Conservation (phyloP, 92 coral and sea anemone species). For the Epizoanthus scotinus region DNA sequence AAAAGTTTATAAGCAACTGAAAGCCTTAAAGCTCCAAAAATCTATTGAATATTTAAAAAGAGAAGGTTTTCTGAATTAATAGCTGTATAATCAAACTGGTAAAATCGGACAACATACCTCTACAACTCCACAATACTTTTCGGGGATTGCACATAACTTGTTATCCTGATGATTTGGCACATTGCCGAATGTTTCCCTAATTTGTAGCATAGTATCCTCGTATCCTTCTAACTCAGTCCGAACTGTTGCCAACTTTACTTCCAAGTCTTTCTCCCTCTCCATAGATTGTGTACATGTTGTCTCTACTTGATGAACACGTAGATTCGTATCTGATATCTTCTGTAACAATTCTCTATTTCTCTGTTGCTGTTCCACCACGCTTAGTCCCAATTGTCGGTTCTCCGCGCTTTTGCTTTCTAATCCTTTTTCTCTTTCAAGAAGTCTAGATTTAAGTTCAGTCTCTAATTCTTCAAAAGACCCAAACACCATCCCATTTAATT, state of each 20-base stretch:
- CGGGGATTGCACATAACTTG: not conserved
- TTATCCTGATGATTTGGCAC: not conserved
- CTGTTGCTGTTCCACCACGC: constrained; percentile 66
- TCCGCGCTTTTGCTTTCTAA: constrained; percentile 79
- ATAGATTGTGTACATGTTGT: not conserved
- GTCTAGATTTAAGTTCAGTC: constrained; percentile 70
- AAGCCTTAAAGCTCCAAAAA: too few relatives aligned
- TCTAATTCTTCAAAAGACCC: constrained; percentile 95
- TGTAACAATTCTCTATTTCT: constrained; percentile 59
- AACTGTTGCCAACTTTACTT: constrained; percentile 21
- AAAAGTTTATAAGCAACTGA: too few relatives aligned
- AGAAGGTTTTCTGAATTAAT: not conserved
- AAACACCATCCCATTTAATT: constrained; percentile 91
- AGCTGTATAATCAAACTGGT: not conserved
- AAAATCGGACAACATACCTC: constrained; percentile 2
- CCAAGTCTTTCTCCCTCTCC: constrained; percentile 40
- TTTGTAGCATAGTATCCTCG: constrained; percentile 27
- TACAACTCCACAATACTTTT: constrained; percentile 22
- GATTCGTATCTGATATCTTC: constrained; percentile 53
- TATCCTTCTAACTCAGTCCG: constrained; percentile 26
- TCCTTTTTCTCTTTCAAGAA: constrained; percentile 87
- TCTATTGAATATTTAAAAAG: too few relatives aligned
- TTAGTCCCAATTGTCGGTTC: constrained; percentile 75
- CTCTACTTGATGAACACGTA: constrained; percentile 11
- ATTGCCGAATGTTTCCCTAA: not conserved